Percentiles rank a stretch among this genome's conserved stretches.
phyloP scores from a whole-genome alignment of 2,113 vertebrate species.

The Danionella cerebrum region DNA sequence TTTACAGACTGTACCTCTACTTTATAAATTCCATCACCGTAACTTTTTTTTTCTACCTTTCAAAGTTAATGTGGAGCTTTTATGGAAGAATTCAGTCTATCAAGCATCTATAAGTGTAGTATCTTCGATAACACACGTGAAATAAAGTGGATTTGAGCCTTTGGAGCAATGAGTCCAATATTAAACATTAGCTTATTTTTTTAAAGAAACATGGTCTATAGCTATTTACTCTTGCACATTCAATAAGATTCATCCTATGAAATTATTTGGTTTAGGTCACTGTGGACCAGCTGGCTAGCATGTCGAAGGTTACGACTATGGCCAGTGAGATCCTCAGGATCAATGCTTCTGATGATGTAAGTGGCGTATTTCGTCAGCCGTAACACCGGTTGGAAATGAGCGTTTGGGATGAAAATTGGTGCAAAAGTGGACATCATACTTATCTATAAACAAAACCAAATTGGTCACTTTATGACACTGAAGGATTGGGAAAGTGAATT shows the following conservation, averaged over 20 bases:
- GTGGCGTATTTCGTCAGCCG: slow-evolving; percentile 32
- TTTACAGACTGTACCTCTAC: too few species aligned
- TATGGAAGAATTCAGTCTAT: too few species aligned
- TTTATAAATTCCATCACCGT: too few species aligned
- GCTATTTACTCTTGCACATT: too few species aligned
- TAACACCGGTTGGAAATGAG: background rate
- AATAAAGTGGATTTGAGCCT: too few species aligned
- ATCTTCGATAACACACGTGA: too few species aligned
- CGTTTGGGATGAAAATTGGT: background rate
- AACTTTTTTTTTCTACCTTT: too few species aligned
- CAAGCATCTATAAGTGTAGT: too few species aligned
- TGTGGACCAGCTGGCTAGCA: slow-evolving; percentile 66
- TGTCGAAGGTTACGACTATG: slow-evolving; percentile 74
- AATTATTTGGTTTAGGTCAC: slow-evolving; percentile 64
- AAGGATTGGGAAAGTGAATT: background rate
- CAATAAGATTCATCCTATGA: too few species aligned
- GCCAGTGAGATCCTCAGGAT: slow-evolving; percentile 81
- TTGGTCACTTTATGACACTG: background rate
- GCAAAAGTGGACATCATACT: background rate
- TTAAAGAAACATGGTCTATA: too few species aligned
- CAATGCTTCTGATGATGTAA: slow-evolving; percentile 71
- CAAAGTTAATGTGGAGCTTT: too few species aligned
- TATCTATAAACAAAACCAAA: background rate
- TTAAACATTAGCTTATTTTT: too few species aligned
- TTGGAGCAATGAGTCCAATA: background rate